Evolutionary conservation across 1,140 invertebrate species (phyloP), one percentile per base, ranked within the genome.

Genomic region (Lamellibrachia luymesi): DNA sequence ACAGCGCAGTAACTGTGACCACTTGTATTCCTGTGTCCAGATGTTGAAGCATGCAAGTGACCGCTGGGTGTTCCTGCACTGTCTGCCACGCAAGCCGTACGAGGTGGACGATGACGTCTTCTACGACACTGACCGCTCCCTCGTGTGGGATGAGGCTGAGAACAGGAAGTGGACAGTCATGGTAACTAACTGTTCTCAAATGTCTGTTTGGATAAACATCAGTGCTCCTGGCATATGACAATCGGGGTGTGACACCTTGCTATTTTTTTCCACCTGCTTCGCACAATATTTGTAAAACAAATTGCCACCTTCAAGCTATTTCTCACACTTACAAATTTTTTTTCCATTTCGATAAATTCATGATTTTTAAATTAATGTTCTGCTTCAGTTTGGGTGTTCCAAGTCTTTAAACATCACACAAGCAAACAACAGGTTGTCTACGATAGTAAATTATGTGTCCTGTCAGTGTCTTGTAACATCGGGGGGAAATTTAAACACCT

Each of bases 121-220:
- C 93, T 95, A 95, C 51, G 93, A 93, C 50, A 80, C 94, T 51
- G 52, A 91, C 4, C 93, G 94, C 49, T 95, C 94, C 2, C 91
- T 95, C 13, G 95, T 95, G 5, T 95, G 94, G 94, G 92, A 94
- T 50, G 95, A 94, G 90, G 95, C 95, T n/a, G 95, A 95, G 92
- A 95, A 95, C 93, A 91, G 95, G 91, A 95, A 95, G 92, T 95
- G 95, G 95, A 95, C 95, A 10, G 94, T 95, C 17, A 95, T 95
- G 95, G 95, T 95, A 94, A 93, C 49, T 4, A 91, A 2, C 27
- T 91, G 13, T 25, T 91, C 49, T 50, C 51, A 22, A 22, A 13
- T 91, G 91, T 50, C 5, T 25, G 2, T 91, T 90, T 38, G 64
- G 17, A 80, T 22, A 22, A 80, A 22, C 17, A 17, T 6, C 64